Evolutionary conservation across 2,888 invertebrate species (phyloP), one percentile per base, ranked within the genome.

Genomic region (Hypsopygia costalis): DNA sequence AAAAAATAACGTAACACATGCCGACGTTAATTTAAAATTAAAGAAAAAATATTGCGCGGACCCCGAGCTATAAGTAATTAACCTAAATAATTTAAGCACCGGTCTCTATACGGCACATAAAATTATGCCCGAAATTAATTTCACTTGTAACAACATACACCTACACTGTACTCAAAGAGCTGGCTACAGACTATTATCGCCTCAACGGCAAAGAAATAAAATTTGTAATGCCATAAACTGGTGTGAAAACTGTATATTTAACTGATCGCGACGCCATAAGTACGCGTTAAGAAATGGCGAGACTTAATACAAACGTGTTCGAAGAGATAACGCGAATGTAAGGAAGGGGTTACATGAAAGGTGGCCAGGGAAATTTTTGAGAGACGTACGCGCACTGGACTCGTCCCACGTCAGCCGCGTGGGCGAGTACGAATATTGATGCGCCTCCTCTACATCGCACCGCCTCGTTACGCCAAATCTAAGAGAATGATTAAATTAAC

Each of bases 371-470:
- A 67, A 70, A 67, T 60, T 70, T 75, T 76, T 65, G 68, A 71
- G 68, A 68, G 66, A 61, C 58, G 51, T 46, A 40, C 58, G 58
- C 59, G 52, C 56, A 48, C 40, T 36, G 49, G 51, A 38, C 40
- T 56, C 62, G 48, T 54, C 75, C 77, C 61, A 73, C 68, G 67
- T 69, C 48, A 33, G 16, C 28, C 39, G 31, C 57, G 79, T 81
- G 75, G 80, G 81, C 69, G 78, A 69, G 55, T 64, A 70, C 71
- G 68, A 72, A 73, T 72, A 75, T 69, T 69, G 70, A 75, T 76
- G 77, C 63, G 57, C 55, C 66, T 65, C 51, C 50, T 45, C 55
- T 40, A 44, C 44, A 54, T 58, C 52, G 65, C 53, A 54, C 59
- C 52, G 65, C 53, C 61, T 71, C 61, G 59, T 64, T 66, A 67